Evolutionary conservation across 2,888 invertebrate species (phyloP), one percentile per base, ranked within the genome.

Genomic region (Tetragnatha montana): DNA sequence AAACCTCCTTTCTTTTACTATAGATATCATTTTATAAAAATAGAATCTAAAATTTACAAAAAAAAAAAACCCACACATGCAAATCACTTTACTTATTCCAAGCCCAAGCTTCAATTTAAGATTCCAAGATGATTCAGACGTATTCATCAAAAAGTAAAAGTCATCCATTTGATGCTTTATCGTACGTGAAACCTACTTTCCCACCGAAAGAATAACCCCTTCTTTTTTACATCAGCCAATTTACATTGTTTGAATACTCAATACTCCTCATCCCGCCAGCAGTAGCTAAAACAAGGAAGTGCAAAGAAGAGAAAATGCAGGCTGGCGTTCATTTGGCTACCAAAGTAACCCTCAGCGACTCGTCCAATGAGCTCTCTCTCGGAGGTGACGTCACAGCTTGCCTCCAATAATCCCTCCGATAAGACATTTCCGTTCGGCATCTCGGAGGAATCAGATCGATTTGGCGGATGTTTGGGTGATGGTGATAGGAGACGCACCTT

Each of bases 331-430:
- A 17, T 19, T 51, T 49, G 51, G 19, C 73, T 14, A 3, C 21
- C 50, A 22, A 60, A 49, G 47, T 74, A 87, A 81, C 87, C 87
- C 75, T 78, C 47, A 69, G 35, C 50, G 10, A 50, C 71, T 73
- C 81, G 49, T 19, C 87, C 68, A 87, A 87, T 81, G 68, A 81
- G 49, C 60, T 21, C 12, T 71, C 73, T 86, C 22, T 47, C 35
- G 50, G 19, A 60, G 10, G 69, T 87, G 87, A 87, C 87, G 87
- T 87, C 74, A 73, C 17, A 14, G 8, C 68, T 68, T 68, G 69
- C 80, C 70, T 68, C 90, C 21, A 19, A 84, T 22, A 74, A 82
- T 82, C 82, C 78, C 50, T 60, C 60, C 4, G 60, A 60, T 60
- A 60, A 60, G 60, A 17, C 60, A 60, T 60, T 60, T 60, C 14